phyloP scores from a whole-genome alignment of 2,113 vertebrate species.

The Scartelaos histophorus region DNA sequence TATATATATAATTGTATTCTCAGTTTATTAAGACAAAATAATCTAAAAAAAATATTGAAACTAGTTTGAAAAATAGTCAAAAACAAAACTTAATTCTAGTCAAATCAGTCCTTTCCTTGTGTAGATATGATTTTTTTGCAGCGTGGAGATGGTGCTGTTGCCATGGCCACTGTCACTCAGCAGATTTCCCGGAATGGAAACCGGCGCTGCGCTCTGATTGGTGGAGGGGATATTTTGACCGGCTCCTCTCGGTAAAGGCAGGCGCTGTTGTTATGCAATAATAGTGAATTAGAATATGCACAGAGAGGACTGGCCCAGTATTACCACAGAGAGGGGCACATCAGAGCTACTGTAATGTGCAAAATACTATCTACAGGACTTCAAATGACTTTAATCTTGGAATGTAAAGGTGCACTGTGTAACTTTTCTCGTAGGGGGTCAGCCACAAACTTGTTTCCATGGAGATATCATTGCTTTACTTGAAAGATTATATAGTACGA shows the following conservation, averaged over 20 bases:
- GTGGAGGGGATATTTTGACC: constrained; percentile 50
- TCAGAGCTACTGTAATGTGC: constrained; percentile 12
- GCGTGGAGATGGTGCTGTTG: constrained; percentile 64
- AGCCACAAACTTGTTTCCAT: too few relatives aligned
- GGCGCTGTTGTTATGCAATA: constrained; percentile 71
- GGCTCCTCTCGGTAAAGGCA: constrained; percentile 59
- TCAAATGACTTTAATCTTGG: too few relatives aligned
- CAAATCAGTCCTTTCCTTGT: background rate
- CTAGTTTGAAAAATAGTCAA: too few relatives aligned
- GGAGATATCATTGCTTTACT: too few relatives aligned
- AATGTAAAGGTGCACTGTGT: too few relatives aligned
- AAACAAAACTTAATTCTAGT: background rate
- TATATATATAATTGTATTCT: too few relatives aligned
- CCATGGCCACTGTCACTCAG: constrained; percentile 77
- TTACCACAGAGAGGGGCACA: constrained; percentile 37
- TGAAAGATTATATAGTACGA: too few relatives aligned
- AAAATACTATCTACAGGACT: background rate
- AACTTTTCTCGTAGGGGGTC: too few relatives aligned
- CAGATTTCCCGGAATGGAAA: constrained; percentile 61
- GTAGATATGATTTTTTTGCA: background rate
- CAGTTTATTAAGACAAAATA: too few relatives aligned
- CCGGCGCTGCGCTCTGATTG: constrained; percentile 48
- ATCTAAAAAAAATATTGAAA: too few relatives aligned
- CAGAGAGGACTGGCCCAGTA: constrained; percentile 39
- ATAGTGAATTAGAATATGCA: constrained; percentile 60